Base-by-base conservation (phyloP, 2,888 invertebrate genomes). In the Falcaria lacertinaria region DNA sequence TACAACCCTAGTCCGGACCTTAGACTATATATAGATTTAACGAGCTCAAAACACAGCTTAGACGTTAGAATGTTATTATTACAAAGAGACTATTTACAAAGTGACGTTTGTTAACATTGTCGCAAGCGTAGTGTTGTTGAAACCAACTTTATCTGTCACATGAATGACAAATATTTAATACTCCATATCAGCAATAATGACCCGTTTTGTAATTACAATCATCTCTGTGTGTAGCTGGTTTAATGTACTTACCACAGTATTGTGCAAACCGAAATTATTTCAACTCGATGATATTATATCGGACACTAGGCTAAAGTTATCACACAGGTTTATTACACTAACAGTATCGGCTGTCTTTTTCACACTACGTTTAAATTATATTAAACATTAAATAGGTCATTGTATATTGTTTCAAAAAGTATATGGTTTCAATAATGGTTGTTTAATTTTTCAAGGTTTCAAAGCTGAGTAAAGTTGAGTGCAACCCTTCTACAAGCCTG, bases 371-470 rank as follows among this genome's bases (percentile, higher is more conserved):
- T 37, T 13, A 22, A 14, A 15, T 17, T 11, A 35, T 35, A n/a
- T 35, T n/a, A n/a, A n/a, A n/a, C n/a, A n/a, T n/a, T n/a, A n/a
- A n/a, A n/a, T n/a, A n/a, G n/a, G n/a, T n/a, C n/a, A n/a, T n/a
- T n/a, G n/a, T 19, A 13, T n/a, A 19, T 6, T 36, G 19, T 19
- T 2, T 34, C 11, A 13, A 15, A 35, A 1, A 2, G 0, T 13
- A 4, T 3, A 39, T 36, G 43, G 48, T 53, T 42, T 51, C 22
- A 22, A 22, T 22, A 6, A 22, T 28, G 7, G 8, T 11, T 28
- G 28, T 28, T 28, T 22, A 7, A 6, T 44, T 47, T 51, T 66
- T 58, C 17, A 57, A 70, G 73, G 61, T 69, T 50, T 41, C 51
- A 47, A 52, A 11, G 46, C 56, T 48, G 57, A 54, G 52, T 50